phyloP scores from a whole-genome alignment of 2,888 invertebrate species.

The Epinotia ramella region DNA sequence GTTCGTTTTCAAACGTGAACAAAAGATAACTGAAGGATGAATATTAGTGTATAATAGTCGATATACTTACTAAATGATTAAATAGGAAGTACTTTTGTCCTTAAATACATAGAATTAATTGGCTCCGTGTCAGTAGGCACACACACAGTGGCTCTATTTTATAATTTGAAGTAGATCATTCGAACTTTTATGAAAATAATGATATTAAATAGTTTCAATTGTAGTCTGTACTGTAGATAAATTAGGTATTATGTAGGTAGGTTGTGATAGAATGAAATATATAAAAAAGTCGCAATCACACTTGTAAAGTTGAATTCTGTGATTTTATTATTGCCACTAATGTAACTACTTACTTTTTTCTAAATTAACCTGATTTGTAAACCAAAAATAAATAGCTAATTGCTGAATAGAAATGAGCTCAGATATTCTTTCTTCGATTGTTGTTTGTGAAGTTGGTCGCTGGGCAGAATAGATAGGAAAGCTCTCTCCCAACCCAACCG shows the following conservation, averaged over 20 bases:
- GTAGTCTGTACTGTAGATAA: background rate
- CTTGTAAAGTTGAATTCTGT: constrained; percentile 28
- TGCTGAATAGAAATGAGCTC: too few relatives aligned
- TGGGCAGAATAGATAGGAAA: background rate
- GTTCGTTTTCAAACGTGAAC: too few relatives aligned
- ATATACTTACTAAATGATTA: background rate
- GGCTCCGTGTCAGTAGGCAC: background rate
- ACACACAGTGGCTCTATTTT: background rate
- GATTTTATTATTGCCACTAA: constrained; percentile 36
- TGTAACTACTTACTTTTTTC: constrained; percentile 9
- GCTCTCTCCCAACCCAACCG: background rate
- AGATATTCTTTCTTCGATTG: background rate
- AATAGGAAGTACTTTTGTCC: background rate
- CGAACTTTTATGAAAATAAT: background rate
- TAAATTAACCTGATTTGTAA: background rate
- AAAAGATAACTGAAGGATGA: background rate
- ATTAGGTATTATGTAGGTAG: background rate
- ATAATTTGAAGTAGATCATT: background rate
- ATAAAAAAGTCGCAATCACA: constrained; percentile 9
- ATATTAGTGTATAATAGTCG: background rate
- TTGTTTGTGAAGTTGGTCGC: background rate
- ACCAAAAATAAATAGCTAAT: background rate
- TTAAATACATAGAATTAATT: too few relatives aligned
- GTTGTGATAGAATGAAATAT: background rate
- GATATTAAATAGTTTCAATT: background rate